phyloP scores from a whole-genome alignment of 2,888 invertebrate genomes.

The Xestia sexstrigata region DNA sequence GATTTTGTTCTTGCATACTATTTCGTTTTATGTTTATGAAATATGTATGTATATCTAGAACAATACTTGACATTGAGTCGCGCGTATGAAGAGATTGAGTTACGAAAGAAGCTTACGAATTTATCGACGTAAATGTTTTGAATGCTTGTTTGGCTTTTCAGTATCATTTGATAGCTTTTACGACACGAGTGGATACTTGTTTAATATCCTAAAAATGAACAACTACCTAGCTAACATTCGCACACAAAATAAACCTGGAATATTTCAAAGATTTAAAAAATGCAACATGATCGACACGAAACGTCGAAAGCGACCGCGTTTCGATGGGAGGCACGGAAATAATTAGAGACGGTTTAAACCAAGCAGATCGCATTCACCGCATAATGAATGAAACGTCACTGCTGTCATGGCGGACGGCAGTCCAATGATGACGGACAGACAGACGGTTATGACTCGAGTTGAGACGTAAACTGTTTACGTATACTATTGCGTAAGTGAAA shows the following conservation, averaged over 20 bases:
- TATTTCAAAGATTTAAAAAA: constrained; percentile 39
- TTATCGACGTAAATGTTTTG: background rate
- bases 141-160: background rate
- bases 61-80: background rate
- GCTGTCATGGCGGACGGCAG: constrained; percentile 71
- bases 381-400: constrained; percentile 88
- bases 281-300: constrained; percentile 64
- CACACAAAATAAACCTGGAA: constrained; percentile 20
- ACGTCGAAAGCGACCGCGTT: constrained; percentile 75
- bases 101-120: background rate
- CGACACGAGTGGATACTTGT: background rate
- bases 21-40: constrained; percentile 9
- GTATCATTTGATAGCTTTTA: constrained; percentile 1
- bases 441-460: constrained; percentile 70
- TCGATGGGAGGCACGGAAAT: constrained; percentile 86
- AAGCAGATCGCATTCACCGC: constrained; percentile 86
- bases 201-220: constrained; percentile 15
- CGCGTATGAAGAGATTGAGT: background rate
- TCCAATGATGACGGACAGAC: constrained; percentile 77
- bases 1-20: background rate
- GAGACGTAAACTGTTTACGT: constrained; percentile 50
- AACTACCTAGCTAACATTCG: constrained; percentile 18
- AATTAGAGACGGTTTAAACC: constrained; percentile 87
- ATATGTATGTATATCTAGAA: background rate
- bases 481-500: constrained; percentile 28